phyloP scores from a whole-genome alignment of 1,140 invertebrate genomes.

The Choristoneura fumiferana region DNA sequence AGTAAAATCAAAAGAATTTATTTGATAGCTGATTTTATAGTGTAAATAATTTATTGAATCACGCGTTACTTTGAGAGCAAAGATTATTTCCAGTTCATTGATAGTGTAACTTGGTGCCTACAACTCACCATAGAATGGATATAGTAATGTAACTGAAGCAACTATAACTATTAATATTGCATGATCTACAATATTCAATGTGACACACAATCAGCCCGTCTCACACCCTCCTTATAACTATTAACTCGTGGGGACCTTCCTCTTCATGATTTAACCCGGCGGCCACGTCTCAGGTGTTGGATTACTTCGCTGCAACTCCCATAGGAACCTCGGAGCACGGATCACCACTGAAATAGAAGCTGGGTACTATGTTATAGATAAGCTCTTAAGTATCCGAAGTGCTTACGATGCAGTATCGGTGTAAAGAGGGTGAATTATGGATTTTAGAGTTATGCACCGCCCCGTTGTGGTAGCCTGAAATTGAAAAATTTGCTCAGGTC shows the following conservation, averaged over 20 bases:
- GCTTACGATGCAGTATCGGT: background rate
- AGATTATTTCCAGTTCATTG: no score
- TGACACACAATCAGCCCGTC: constrained; percentile 2
- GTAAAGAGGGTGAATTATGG: background rate
- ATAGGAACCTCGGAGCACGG: background rate
- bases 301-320: constrained; percentile 26
- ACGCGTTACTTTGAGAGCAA: no score
- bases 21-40: no score
- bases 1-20: no score
- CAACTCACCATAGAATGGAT: no score
- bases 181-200: constrained; percentile 1
- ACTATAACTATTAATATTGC: no score
- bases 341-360: constrained; percentile 11
- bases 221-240: constrained; percentile 17
- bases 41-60: no score
- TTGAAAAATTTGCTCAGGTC: no score
- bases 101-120: no score
- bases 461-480: no score
- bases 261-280: constrained; percentile 29
- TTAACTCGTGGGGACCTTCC: constrained; percentile 23
- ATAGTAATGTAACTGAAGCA: no score
- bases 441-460: background rate
- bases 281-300: constrained; percentile 32
- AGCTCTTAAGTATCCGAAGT: background rate
- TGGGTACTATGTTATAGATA: constrained; percentile 16